Evolutionary conservation across 2,888 invertebrate species (phyloP).

Genomic region (Autographa pulchrina): DNA sequence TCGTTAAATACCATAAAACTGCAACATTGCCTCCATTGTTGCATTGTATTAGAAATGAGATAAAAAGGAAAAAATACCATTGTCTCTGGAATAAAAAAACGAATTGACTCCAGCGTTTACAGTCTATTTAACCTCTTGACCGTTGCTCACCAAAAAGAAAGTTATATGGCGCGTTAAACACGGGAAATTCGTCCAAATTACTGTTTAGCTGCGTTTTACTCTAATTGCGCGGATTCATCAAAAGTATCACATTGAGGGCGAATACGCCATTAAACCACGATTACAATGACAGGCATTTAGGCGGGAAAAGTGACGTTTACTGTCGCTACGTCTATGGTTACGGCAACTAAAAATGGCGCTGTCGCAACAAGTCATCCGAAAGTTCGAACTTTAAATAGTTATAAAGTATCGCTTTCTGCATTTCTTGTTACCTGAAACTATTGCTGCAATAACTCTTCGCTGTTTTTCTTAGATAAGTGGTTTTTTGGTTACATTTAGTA

Average conservation of each 20-base stretch:
- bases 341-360: slow-evolving; percentile 11
- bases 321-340: slow-evolving; percentile 36
- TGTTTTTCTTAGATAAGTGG: background rate
- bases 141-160: slow-evolving; percentile 80
- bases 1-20: slow-evolving; percentile 22
- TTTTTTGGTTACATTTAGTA: no score
- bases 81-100: slow-evolving; percentile 50
- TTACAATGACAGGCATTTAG: slow-evolving; percentile 80
- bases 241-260: slow-evolving; percentile 75
- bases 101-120: slow-evolving; percentile 71
- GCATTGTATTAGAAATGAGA: slow-evolving; percentile 39
- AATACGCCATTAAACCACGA: slow-evolving; percentile 71
- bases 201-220: slow-evolving; percentile 84
- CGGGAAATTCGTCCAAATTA: slow-evolving; percentile 83
- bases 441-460: no score
- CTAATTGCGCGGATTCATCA: slow-evolving; percentile 83
- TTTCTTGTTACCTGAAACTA: no score
- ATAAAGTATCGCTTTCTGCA: no score
- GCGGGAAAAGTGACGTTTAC: slow-evolving; percentile 72
- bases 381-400: no score
- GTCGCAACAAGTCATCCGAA: background rate
- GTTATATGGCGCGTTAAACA: slow-evolving; percentile 84
- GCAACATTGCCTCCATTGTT: slow-evolving; percentile 30
- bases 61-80: slow-evolving; percentile 42
- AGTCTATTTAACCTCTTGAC: slow-evolving; percentile 84